phyloP scores from a whole-genome alignment of 1,140 invertebrate genomes.

The Monochamus saltuarius region DNA sequence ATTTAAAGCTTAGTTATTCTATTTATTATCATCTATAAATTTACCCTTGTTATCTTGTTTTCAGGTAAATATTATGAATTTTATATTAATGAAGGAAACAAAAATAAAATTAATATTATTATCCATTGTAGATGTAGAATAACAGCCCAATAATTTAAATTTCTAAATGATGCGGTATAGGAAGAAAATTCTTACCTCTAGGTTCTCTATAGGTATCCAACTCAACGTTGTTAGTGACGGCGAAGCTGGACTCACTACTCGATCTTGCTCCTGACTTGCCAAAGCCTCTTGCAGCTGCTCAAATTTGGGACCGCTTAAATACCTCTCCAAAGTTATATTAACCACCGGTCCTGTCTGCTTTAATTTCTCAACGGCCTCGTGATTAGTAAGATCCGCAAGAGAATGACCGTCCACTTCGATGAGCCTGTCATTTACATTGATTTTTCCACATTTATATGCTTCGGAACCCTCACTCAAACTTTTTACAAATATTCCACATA shows the following conservation, averaged over 20 bases:
- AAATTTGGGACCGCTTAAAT: conserved; percentile 83
- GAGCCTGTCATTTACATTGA: conserved; percentile 91
- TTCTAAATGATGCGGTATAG: no score
- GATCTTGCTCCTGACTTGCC: conserved; percentile 63
- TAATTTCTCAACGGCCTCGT: conserved; percentile 84
- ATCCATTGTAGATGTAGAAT: no score
- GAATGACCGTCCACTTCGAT: conserved; percentile 81
- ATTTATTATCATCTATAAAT: no score
- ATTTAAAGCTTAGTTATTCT: no score
- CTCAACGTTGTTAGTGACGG: conserved; percentile 74
- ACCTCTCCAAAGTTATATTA: conserved; percentile 78
- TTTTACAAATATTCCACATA: conserved; percentile 95
- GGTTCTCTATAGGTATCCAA: conserved; percentile 64
- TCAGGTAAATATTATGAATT: no score
- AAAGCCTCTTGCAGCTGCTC: conserved; percentile 86
- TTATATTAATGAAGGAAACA: not conserved
- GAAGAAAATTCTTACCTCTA: conserved; percentile 33
- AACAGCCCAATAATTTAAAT: no score
- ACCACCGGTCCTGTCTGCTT: conserved; percentile 82
- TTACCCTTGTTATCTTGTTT: no score
- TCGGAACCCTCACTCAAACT: conserved; percentile 90
- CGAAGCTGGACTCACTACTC: conserved; percentile 64
- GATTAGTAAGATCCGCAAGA: conserved; percentile 82
- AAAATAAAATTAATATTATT: not conserved
- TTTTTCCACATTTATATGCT: conserved; percentile 82